A percentile compares a stretch with the other conserved stretches of the same genome.
These are phyloP conservation scores for Didymodactylos carnosus DNA, from an alignment of 2,888 invertebrate genomes.

Conservation along the genomic window DNA sequence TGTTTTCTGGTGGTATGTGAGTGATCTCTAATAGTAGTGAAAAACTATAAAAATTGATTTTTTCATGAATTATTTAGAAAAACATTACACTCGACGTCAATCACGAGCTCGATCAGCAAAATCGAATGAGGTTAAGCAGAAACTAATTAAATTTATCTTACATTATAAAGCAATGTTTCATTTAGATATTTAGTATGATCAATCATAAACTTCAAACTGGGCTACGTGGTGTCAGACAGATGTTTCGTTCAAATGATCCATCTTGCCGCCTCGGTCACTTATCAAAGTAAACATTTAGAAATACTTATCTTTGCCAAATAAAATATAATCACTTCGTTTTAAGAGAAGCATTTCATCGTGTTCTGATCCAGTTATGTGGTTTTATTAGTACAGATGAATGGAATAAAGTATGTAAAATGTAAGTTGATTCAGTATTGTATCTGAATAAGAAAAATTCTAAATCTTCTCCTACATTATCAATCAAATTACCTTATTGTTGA, in stretches of 20 bases:
- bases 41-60: background rate
- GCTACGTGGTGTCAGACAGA: slow-evolving; percentile 6
- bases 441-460: no score
- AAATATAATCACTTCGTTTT: background rate
- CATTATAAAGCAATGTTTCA: no score
- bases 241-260: slow-evolving; percentile 7
- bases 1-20: background rate
- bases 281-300: background rate
- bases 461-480: background rate
- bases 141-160: no score
- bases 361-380: slow-evolving; percentile 10
- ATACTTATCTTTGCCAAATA: background rate
- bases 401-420: slow-evolving; percentile 5
- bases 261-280: background rate
- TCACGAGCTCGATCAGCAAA: background rate
- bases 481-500: no score
- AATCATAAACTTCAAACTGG: slow-evolving; percentile 8
- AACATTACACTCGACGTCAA: background rate
- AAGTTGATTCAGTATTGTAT: background rate
- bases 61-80: background rate
- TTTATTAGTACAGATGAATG: slow-evolving; percentile 1
- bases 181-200: slow-evolving; percentile 5
- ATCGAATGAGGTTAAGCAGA: background rate
- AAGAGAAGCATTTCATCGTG: slow-evolving; percentile 8
- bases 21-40: background rate